A percentile compares a stretch with the other conserved stretches of the same genome.
These are phyloP conservation scores for Autographa pulchrina DNA, from an alignment of 2,888 invertebrate genomes.

Conservation along the genomic window DNA sequence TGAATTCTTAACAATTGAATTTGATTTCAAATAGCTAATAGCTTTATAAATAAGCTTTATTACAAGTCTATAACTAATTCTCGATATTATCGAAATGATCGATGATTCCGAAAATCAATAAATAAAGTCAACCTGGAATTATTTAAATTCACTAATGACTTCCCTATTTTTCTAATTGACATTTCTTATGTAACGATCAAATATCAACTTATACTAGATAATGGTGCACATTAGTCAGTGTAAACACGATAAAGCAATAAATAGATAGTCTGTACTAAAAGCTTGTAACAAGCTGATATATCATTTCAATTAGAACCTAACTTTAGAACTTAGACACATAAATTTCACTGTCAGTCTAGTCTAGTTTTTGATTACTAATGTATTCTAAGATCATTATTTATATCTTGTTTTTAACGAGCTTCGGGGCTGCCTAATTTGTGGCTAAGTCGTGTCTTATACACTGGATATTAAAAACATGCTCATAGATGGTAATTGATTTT, in stretches of 20 bases:
- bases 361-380: constrained; percentile 17
- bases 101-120: no score
- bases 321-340: constrained; percentile 23
- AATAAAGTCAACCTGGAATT: no score
- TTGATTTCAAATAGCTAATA: no score
- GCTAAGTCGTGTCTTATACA: background rate
- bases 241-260: background rate
- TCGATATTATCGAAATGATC: no score
- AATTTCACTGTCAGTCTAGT: constrained; percentile 17
- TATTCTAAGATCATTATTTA: constrained; percentile 25
- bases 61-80: no score
- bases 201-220: background rate
- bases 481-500: no score
- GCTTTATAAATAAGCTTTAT: no score
- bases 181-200: background rate
- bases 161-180: background rate
- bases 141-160: background rate
- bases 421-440: background rate
- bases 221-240: background rate
- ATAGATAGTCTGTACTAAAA: constrained; percentile 3
- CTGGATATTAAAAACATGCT: background rate
- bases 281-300: constrained; percentile 8
- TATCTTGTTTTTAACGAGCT: background rate
- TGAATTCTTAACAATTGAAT: no score
- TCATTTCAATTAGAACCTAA: constrained; percentile 30